Evolutionary conservation across 2,888 invertebrate species (phyloP), one percentile per base, ranked within the genome.

Genomic region (Eristalinus sepulchralis): DNA sequence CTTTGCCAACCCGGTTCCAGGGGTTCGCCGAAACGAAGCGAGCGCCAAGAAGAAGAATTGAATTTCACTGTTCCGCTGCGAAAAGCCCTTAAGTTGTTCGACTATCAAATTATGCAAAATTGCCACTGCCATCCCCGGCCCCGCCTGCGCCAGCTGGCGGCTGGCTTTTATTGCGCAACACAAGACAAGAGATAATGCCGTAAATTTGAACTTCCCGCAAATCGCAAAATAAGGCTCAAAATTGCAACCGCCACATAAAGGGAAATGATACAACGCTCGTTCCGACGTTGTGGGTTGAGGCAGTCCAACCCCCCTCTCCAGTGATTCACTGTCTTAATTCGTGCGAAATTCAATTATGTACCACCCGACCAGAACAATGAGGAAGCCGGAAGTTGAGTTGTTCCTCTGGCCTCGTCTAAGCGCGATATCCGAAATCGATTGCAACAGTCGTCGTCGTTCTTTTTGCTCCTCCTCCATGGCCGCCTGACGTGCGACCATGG

Each of bases 81-180:
- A 33, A 36, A 60, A 60, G 33, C 36, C 71, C 71, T 24, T 27
- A 57, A 36, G 72, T 79, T 71, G 60, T 64, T 67, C 73, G 31
- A 36, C 70, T 75, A 76, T 80, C 75, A 68, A 84, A 84, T 84
- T 84, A 83, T 83, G 79, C 83, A 66, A 79, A 84, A 84, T 67
- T 39, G 60, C 73, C 68, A 62, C 36, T 57, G 31, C 59, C 27
- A 1, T 20, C 27, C 20, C 17, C 27, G 5, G 2, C 27, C 27
- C 27, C 27, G 13, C 39, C 27, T 8, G 27, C n/a, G 13, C n/a
- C 8, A 1, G 17, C 47, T 17, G 47, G 17, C 47, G 17, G 47
- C 47, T 17, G 47, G 4, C 53, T 55, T 71, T 64, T 59, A 47
- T 66, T 34, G 55, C 66, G 73, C 6, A 71, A 36, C 39, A 75